Percentiles rank a stretch among this genome's conserved stretches.
Evolutionary conservation across 2,797 vertebrate genomes (phyloP).

Genomic region (Lateolabrax maculatus): DNA sequence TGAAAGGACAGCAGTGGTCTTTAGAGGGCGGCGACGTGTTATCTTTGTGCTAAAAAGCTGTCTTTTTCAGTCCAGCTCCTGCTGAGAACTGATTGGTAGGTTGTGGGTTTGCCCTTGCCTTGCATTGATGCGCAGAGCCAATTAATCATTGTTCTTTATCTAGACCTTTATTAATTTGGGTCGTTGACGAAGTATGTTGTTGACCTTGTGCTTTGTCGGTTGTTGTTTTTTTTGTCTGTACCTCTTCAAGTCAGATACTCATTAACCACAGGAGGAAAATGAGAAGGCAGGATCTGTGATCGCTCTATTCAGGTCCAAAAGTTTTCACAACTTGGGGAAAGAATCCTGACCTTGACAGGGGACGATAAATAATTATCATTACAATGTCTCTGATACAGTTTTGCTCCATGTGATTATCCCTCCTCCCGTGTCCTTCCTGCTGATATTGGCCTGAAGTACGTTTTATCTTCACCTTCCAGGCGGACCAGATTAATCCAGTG

Average conservation of each 20-base stretch:
- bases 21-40: slow-evolving; percentile 29
- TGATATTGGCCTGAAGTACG: slow-evolving; percentile 74
- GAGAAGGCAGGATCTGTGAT: slow-evolving; percentile 17
- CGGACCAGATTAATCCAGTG: slow-evolving; percentile 81
- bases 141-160: slow-evolving; percentile 81
- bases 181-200: slow-evolving; percentile 42
- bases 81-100: slow-evolving; percentile 55
- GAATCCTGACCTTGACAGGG: slow-evolving; percentile 69
- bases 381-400: slow-evolving; percentile 72
- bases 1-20: slow-evolving; percentile 39
- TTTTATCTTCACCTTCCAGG: slow-evolving; percentile 84
- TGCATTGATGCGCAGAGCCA: slow-evolving; percentile 65
- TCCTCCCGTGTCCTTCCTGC: slow-evolving; percentile 73
- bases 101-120: slow-evolving; percentile 68
- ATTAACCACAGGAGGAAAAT: slow-evolving; percentile 13
- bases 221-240: slow-evolving; percentile 23
- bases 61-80: slow-evolving; percentile 27
- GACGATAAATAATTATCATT: slow-evolving; percentile 78
- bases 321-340: slow-evolving; percentile 48
- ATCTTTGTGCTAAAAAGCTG: slow-evolving; percentile 53
- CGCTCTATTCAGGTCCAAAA: slow-evolving; percentile 38
- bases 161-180: slow-evolving; percentile 73
- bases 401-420: slow-evolving; percentile 73
- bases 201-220: slow-evolving; percentile 69
- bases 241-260: slow-evolving; percentile 26